phyloP scores from a whole-genome alignment of 2,797 vertebrate genomes.

The Cynodonichthys magdalenae region DNA sequence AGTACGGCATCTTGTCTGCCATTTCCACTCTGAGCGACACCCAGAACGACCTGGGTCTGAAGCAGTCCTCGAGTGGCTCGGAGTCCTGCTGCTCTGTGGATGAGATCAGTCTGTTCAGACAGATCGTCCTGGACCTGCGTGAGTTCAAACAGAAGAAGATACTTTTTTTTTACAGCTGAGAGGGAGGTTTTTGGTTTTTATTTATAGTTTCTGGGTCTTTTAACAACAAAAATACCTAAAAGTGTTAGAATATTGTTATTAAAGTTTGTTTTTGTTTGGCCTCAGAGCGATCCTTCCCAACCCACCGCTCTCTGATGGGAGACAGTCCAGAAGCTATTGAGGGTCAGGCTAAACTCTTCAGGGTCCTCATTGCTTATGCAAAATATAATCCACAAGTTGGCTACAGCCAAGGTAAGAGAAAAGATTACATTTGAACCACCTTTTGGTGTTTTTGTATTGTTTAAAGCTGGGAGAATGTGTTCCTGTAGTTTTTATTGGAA shows the following conservation, averaged over 20 bases:
- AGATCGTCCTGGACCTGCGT: slow-evolving; percentile 81
- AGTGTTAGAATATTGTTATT: too few species aligned
- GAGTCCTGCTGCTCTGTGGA: slow-evolving; percentile 44
- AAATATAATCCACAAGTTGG: slow-evolving; percentile 76
- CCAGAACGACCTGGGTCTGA: slow-evolving; percentile 64
- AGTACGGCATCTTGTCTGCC: slow-evolving; percentile 78
- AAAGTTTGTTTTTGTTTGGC: background rate
- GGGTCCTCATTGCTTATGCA: slow-evolving; percentile 78
- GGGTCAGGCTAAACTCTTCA: slow-evolving; percentile 82
- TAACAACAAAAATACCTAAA: too few species aligned
- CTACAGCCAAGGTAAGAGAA: slow-evolving; percentile 78
- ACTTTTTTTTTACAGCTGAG: too few species aligned
- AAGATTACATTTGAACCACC: too few species aligned
- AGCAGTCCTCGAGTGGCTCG: slow-evolving; percentile 21
- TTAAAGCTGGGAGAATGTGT: too few species aligned
- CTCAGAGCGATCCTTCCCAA: slow-evolving; percentile 80
- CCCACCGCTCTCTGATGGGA: slow-evolving; percentile 81
- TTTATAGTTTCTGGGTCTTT: too few species aligned
- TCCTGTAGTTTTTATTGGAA: too few species aligned
- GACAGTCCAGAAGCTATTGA: slow-evolving; percentile 81
- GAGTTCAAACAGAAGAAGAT: slow-evolving; percentile 41
- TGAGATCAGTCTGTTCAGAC: slow-evolving; percentile 75
- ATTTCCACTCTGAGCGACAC: slow-evolving; percentile 73
- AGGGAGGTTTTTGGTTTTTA: too few species aligned
- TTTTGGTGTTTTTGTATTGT: too few species aligned